A percentile compares a stretch with the other conserved stretches of the same genome.
Evolutionary conservation across 2,113 vertebrate species (phyloP).

Genomic region (Neotoma lepida): DNA sequence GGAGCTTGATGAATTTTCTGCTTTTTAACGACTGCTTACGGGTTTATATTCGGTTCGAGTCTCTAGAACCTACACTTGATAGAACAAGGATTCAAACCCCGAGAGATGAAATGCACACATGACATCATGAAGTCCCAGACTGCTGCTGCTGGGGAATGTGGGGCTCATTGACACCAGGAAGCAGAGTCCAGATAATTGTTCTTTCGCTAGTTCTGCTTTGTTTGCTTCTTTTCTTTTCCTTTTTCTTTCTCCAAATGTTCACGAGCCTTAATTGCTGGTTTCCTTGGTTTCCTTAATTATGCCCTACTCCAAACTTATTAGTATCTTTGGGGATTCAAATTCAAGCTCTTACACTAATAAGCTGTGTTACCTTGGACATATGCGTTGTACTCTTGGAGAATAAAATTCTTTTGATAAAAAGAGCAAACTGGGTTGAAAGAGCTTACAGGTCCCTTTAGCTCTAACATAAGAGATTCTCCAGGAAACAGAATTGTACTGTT

Average conservation of each 20-base stretch:
- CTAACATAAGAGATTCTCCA: constrained; percentile 3
- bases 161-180: background rate
- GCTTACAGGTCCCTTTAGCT: background rate
- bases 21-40: constrained; percentile 10
- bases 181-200: background rate
- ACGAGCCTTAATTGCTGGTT: background rate
- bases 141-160: background rate
- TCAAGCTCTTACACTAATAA: background rate
- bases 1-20: background rate
- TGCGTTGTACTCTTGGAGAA: constrained; percentile 1
- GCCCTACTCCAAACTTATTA: background rate
- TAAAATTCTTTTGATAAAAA: constrained; percentile 41
- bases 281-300: background rate
- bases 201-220: background rate
- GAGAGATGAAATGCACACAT: background rate
- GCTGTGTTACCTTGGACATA: constrained; percentile 2
- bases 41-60: background rate
- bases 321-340: background rate
- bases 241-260: background rate
- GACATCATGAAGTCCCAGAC: background rate
- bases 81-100: background rate
- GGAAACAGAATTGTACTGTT: constrained; percentile 34
- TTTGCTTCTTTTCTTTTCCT: background rate
- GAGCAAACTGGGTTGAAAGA: constrained; percentile 13
- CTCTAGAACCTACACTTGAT: background rate